phyloP scores from a whole-genome alignment of 2,113 vertebrate species.

The Sphyrna mokarran region DNA sequence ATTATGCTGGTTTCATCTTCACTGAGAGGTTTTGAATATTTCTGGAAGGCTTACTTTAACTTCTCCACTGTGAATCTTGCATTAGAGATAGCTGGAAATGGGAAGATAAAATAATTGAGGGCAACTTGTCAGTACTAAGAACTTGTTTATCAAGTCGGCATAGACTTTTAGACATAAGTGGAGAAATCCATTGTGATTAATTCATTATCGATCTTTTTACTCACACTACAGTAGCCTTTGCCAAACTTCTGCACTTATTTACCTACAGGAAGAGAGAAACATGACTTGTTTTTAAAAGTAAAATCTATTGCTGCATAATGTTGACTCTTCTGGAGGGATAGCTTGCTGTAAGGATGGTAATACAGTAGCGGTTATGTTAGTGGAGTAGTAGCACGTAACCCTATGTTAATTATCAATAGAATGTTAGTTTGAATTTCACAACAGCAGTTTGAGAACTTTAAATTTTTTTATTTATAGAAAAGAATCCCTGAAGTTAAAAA shows the following conservation, averaged over 20 bases:
- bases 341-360: neutral
- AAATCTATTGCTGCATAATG: neutral
- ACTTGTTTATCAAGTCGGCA: neutral
- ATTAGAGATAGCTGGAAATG: neutral
- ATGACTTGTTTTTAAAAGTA: neutral
- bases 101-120: neutral
- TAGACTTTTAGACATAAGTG: neutral
- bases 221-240: neutral
- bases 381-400: neutral
- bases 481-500: neutral
- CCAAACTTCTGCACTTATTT: neutral
- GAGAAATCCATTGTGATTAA: neutral
- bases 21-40: neutral
- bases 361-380: neutral
- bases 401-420: neutral
- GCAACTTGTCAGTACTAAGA: neutral
- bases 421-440: neutral
- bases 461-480: neutral
- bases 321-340: neutral
- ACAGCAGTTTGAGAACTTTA: neutral
- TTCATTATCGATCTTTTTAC: neutral
- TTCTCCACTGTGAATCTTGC: neutral
- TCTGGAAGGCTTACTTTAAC: neutral
- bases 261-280: neutral
- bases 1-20: neutral